phyloP scores from a whole-genome alignment of 2,797 vertebrate genomes.

The Anas flavirostris region DNA sequence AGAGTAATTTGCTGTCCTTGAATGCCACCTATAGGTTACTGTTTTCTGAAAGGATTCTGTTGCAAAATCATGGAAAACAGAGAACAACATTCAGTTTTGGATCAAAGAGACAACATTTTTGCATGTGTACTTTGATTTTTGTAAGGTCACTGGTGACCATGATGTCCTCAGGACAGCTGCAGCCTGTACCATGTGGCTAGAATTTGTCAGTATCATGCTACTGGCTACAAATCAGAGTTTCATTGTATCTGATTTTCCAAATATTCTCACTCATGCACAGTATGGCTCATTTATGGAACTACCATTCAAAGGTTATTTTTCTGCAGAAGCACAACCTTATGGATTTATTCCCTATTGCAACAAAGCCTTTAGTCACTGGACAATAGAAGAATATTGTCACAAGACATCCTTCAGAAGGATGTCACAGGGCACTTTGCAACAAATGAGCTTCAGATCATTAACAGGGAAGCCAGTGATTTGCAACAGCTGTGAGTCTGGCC shows the following conservation, averaged over 20 bases:
- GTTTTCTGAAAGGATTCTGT: not conserved
- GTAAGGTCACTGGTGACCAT: not conserved
- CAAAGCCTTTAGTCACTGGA: not conserved
- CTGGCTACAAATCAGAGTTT: not conserved
- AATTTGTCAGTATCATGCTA: not conserved
- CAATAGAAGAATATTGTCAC: not conserved
- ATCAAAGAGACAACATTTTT: not conserved
- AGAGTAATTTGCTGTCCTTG: constrained; percentile 53
- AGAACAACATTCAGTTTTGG: not conserved
- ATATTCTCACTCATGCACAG: not conserved
- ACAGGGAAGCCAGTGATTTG: not conserved
- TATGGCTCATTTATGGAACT: not conserved
- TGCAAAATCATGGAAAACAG: not conserved
- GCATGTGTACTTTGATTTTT: not conserved
- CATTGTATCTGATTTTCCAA: not conserved
- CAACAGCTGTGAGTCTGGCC: not conserved
- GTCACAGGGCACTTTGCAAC: not conserved
- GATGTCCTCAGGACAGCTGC: not conserved
- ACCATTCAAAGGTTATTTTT: not conserved
- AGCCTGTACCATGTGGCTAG: not conserved
- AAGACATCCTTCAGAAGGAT: not conserved
- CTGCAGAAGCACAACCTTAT: not conserved
- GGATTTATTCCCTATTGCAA: not conserved
- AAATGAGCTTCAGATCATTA: not conserved
- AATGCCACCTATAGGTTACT: constrained; percentile 69